Evolutionary conservation across 2,113 vertebrate genomes (phyloP).

Genomic region (Dissostichus mawsoni): DNA sequence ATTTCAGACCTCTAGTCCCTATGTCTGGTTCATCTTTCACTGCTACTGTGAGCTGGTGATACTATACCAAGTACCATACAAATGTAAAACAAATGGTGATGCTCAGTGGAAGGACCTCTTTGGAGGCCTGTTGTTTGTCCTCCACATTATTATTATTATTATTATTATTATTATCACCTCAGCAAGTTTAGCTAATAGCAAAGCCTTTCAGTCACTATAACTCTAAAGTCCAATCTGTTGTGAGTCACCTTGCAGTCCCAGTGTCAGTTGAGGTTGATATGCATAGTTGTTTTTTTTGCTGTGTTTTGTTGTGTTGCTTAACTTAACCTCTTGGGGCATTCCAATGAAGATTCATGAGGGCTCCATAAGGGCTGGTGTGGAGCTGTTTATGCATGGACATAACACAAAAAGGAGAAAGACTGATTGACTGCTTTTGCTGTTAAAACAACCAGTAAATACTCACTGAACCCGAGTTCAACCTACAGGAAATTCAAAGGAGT

Average conservation of each 20-base stretch:
- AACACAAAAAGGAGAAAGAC: conserved; percentile 42
- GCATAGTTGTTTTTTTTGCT: conserved; percentile 23
- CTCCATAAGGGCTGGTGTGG: conserved; percentile 43
- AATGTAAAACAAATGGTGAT: not conserved
- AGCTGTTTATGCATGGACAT: conserved; percentile 50
- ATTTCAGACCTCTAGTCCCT: conserved; percentile 29
- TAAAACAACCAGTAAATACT: conserved; percentile 34
- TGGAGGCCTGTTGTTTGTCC: not conserved
- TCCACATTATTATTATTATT: not conserved
- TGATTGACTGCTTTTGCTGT: conserved; percentile 28
- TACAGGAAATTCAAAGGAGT: conserved; percentile 12
- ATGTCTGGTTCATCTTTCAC: conserved; percentile 19
- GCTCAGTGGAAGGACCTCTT: not conserved
- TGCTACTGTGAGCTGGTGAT: not conserved
- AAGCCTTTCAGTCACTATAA: not conserved
- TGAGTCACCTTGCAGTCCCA: not conserved
- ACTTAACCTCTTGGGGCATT: conserved; percentile 45
- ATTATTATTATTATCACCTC: not conserved
- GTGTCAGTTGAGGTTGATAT: not conserved
- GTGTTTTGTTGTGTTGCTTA: conserved; percentile 46
- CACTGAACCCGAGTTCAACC: conserved; percentile 9
- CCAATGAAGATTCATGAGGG: conserved; percentile 57
- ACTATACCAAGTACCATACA: not conserved
- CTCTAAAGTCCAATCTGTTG: not conserved
- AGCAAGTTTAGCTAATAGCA: not conserved